These are phyloP conservation scores for Rhogogaster chlorosoma DNA, from an alignment of 2,888 invertebrate genomes.

Conservation along the genomic window DNA sequence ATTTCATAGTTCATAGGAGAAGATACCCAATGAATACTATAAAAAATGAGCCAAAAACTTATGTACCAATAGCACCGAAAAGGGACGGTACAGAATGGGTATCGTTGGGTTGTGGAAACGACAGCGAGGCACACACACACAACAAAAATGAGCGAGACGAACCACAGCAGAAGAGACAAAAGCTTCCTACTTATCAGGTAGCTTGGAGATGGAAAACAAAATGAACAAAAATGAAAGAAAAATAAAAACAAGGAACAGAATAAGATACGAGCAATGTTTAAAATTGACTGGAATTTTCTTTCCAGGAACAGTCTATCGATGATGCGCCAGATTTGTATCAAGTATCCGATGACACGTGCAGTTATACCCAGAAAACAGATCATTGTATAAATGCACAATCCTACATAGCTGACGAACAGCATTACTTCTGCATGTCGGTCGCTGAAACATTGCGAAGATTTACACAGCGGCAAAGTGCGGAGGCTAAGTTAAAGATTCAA, in stretches of 20 bases:
- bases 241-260: background rate
- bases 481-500: slow-evolving; percentile 49
- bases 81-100: slow-evolving; percentile 45
- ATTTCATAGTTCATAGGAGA: slow-evolving; percentile 49
- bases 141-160: slow-evolving; percentile 44
- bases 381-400: slow-evolving; percentile 50
- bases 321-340: slow-evolving; percentile 48
- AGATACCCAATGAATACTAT: slow-evolving; percentile 43
- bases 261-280: background rate
- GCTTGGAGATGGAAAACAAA: background rate
- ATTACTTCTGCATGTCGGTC: slow-evolving; percentile 52
- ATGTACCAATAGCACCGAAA: slow-evolving; percentile 22
- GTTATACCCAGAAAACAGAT: slow-evolving; percentile 44
- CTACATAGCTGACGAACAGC: slow-evolving; percentile 49
- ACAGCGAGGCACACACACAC: background rate
- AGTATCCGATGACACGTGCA: slow-evolving; percentile 41
- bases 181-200: slow-evolving; percentile 48
- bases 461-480: slow-evolving; percentile 48
- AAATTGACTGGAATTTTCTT: background rate
- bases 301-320: slow-evolving; percentile 46
- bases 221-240: background rate
- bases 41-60: slow-evolving; percentile 41
- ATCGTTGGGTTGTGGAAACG: slow-evolving; percentile 33
- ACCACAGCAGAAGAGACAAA: slow-evolving; percentile 33
- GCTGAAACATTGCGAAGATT: slow-evolving; percentile 50